phyloP scores from a whole-genome alignment of 2,113 vertebrate genomes.

The Panurus biarmicus region DNA sequence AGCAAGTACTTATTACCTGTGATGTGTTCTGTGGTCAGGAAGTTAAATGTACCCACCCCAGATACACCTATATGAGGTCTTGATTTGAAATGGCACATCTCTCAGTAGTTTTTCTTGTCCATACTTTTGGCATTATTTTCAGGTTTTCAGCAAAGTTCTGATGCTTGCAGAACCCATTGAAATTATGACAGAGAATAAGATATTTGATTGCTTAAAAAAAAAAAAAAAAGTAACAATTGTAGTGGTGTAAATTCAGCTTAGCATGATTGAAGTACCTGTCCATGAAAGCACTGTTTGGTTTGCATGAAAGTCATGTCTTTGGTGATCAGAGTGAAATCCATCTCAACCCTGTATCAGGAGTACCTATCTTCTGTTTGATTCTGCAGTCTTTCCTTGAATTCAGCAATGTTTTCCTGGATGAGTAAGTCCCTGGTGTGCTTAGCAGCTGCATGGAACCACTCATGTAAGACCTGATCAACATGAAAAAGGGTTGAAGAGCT shows the following conservation, averaged over 20 bases:
- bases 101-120: background rate
- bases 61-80: background rate
- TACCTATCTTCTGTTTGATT: background rate
- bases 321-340: background rate
- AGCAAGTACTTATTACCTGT: background rate
- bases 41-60: background rate
- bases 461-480: slow-evolving; percentile 30
- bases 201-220: background rate
- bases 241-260: background rate
- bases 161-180: background rate
- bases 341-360: background rate
- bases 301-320: background rate
- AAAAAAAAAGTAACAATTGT: background rate
- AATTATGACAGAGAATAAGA: background rate
- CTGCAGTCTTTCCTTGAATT: background rate
- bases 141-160: background rate
- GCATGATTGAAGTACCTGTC: background rate
- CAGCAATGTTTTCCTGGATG: background rate
- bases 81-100: background rate
- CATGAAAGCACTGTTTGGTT: background rate
- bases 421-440: background rate
- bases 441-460: slow-evolving; percentile 12
- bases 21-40: background rate
- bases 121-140: background rate
- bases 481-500: slow-evolving; percentile 29